These are phyloP conservation scores for Drosophila kikkawai DNA, from an alignment of 1,140 invertebrate species.

Conservation along the genomic window DNA sequence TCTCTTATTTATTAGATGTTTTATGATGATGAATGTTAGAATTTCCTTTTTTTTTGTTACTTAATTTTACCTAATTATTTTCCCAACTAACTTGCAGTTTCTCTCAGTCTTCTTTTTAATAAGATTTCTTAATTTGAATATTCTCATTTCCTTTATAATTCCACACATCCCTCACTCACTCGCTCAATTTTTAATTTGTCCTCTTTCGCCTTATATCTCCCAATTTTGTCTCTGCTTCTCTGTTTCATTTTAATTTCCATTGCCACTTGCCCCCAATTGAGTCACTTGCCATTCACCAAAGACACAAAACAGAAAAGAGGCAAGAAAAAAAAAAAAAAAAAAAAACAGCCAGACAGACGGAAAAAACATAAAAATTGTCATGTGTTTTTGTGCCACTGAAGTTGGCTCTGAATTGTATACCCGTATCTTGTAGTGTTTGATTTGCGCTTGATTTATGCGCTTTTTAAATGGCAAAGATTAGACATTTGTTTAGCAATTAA, in stretches of 20 bases:
- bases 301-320: slow-evolving; percentile 1
- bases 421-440: slow-evolving; percentile 60
- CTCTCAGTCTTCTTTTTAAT: slow-evolving; percentile 15
- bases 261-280: slow-evolving; percentile 58
- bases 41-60: not conserved
- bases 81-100: not conserved
- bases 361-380: slow-evolving; percentile 52
- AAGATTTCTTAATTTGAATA: slow-evolving; percentile 24
- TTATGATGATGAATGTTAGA: not conserved
- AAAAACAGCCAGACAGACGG: slow-evolving; percentile 14
- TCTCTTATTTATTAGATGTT: not conserved
- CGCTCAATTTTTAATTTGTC: slow-evolving; percentile 28
- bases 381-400: slow-evolving; percentile 38
- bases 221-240: slow-evolving; percentile 11
- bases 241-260: slow-evolving; percentile 53
- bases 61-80: not conserved
- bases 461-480: slow-evolving; percentile 83
- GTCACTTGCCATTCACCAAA: slow-evolving; percentile 54
- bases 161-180: slow-evolving; percentile 3
- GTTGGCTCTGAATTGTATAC: slow-evolving; percentile 19
- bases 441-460: slow-evolving; percentile 80
- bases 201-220: slow-evolving; percentile 16
- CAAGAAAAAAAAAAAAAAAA: not conserved
- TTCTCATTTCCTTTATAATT: slow-evolving; percentile 24
- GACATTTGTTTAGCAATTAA: slow-evolving; percentile 83